A percentile compares a stretch with the other conserved stretches of the same genome.
Evolutionary conservation across 2,113 vertebrate genomes (phyloP).

Genomic region (Caranx ignobilis): DNA sequence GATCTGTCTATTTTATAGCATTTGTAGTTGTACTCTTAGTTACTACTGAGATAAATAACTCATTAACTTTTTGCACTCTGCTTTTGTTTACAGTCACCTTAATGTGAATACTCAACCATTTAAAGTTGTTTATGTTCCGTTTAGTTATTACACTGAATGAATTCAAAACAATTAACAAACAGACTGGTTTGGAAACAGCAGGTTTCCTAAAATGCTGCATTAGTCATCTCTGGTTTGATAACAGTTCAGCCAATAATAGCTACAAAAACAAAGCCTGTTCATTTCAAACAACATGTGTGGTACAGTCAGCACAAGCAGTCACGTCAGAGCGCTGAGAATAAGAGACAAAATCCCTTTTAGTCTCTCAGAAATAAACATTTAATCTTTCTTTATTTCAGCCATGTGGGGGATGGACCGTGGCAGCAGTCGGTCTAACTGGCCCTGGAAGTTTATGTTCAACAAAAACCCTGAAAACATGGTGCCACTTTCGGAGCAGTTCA

Average conservation of each 20-base stretch:
- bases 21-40: too few species aligned
- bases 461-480: too few species aligned
- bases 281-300: neutral
- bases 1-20: too few species aligned
- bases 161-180: neutral
- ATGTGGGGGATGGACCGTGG: neutral
- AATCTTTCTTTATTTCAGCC: neutral
- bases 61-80: too few species aligned
- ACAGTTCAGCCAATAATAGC: constrained; percentile 31
- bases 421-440: too few species aligned
- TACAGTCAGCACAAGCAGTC: neutral
- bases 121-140: neutral
- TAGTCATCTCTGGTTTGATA: constrained; percentile 44
- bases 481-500: too few species aligned
- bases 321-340: neutral
- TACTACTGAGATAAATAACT: too few species aligned
- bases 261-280: constrained; percentile 3
- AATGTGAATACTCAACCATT: neutral
- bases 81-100: neutral
- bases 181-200: constrained; percentile 1
- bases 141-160: neutral
- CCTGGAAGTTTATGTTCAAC: too few species aligned
- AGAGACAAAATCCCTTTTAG: neutral
- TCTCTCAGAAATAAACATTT: neutral
- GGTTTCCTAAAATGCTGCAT: constrained; percentile 43